Conservation (phyloP, 2,797 vertebrate genomes). For the Allochrocebus solatus region DNA sequence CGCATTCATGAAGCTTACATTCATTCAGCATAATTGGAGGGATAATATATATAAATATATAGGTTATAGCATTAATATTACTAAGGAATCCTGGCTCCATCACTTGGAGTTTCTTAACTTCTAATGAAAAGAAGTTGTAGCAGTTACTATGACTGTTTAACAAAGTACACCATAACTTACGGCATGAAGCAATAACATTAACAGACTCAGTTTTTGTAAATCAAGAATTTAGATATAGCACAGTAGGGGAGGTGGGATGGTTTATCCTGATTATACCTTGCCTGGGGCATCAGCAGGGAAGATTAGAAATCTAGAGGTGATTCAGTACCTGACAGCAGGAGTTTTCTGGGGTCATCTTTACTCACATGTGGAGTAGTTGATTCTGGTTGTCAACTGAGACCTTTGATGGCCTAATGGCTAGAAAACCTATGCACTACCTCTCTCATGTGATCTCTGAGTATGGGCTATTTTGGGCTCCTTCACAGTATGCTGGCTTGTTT, state of each 20-base stretch:
- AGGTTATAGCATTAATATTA: neutral
- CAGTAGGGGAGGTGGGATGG: neutral
- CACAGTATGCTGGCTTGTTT: neutral
- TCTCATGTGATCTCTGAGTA: neutral
- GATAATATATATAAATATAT: neutral
- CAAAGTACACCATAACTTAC: neutral
- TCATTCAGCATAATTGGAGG: neutral
- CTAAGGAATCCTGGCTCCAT: neutral
- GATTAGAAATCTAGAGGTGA: neutral
- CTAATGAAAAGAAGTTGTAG: neutral
- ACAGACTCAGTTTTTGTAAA: neutral
- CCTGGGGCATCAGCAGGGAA: neutral
- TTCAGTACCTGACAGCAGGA: neutral
- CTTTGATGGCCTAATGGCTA: neutral
- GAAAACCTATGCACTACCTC: neutral
- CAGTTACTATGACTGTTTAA: neutral
- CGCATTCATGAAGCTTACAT: neutral
- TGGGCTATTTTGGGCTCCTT: neutral
- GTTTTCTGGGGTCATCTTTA: neutral
- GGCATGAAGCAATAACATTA: neutral
- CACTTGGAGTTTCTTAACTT: neutral
- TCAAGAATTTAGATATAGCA: neutral
- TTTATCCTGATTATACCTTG: neutral
- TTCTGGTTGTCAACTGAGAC: neutral
- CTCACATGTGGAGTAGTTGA: neutral